These are phyloP conservation scores for Prenolepis imparis DNA, from an alignment of 2,888 invertebrate species.

Conservation along the genomic window DNA sequence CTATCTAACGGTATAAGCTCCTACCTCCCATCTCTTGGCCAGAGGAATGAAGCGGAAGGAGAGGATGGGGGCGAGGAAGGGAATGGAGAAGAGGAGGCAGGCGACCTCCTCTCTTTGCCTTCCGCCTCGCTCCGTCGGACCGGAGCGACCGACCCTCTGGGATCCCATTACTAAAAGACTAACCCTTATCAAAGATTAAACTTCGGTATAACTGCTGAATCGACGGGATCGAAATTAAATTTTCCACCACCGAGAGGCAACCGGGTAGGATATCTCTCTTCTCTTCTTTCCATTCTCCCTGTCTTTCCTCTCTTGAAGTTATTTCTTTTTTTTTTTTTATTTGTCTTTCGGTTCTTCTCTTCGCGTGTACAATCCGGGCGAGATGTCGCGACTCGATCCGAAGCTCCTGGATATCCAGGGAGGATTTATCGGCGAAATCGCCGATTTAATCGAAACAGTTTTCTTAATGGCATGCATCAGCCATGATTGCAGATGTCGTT, in stretches of 20 bases:
- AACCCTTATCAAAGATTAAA: constrained; percentile 87
- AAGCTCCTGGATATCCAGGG: constrained; percentile 7
- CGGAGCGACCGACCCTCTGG: constrained; percentile 80
- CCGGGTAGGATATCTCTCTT: constrained; percentile 62
- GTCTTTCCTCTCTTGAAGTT: constrained; percentile 55
- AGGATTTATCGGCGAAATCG: constrained; percentile 20
- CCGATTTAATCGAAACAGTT: not conserved
- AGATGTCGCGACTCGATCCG: constrained; percentile 69
- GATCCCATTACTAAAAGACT: constrained; percentile 87
- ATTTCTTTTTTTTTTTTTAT: constrained; percentile 49
- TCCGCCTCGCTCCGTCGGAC: constrained; percentile 73
- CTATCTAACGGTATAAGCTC: constrained; percentile 86
- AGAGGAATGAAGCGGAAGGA: constrained; percentile 66
- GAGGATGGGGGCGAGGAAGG: constrained; percentile 45
- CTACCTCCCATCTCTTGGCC: constrained; percentile 71
- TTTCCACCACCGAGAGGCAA: constrained; percentile 83
- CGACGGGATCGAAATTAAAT: constrained; percentile 88
- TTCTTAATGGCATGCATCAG: constrained; percentile 7
- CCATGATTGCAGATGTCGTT: not conserved
- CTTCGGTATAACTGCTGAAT: constrained; percentile 88
- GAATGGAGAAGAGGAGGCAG: constrained; percentile 37
- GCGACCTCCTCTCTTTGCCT: constrained; percentile 57
- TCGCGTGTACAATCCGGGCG: constrained; percentile 50
- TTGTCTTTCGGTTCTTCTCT: constrained; percentile 35
- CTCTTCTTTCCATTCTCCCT: constrained; percentile 48